phyloP scores from a whole-genome alignment of 1,140 invertebrate genomes.

The Tetramorium alpestre region DNA sequence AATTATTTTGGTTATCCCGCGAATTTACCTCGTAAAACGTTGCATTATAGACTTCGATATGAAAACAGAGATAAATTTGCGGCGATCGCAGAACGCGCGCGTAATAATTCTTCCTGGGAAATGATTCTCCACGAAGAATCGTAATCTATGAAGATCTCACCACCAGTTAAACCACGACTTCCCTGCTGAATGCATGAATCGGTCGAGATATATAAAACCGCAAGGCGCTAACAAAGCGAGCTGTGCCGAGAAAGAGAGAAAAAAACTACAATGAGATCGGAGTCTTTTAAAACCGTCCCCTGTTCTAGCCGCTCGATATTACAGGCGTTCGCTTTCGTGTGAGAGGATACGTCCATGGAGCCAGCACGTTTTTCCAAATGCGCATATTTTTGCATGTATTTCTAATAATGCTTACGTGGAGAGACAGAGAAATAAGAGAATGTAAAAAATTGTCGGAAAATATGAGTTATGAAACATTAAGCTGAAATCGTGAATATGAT shows the following conservation, averaged over 20 bases:
- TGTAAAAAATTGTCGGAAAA: constrained; percentile 5
- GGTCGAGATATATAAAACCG: constrained; percentile 12
- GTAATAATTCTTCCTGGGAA: constrained; percentile 41
- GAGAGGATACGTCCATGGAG: not conserved
- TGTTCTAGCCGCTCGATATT: constrained; percentile 11
- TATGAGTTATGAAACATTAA: constrained; percentile 12
- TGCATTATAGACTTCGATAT: constrained; percentile 14
- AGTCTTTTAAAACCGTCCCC: not conserved
- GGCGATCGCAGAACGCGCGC: not conserved
- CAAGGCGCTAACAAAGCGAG: constrained; percentile 16
- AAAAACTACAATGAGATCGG: constrained; percentile 12
- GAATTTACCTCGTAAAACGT: not conserved
- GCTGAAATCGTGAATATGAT: not conserved
- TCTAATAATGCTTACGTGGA: constrained; percentile 22
- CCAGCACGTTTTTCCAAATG: constrained; percentile 19
- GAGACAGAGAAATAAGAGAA: not conserved
- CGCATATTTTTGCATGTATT: constrained; percentile 43
- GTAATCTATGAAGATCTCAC: constrained; percentile 6
- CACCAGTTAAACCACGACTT: constrained; percentile 11
- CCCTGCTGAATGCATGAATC: constrained; percentile 23
- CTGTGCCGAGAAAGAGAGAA: not conserved
- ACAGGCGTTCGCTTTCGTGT: not conserved
- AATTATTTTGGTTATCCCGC: not conserved
- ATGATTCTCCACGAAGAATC: not conserved
- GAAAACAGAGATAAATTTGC: constrained; percentile 27